Evolutionary conservation across 2,797 vertebrate species (phyloP).

Genomic region (Poecilia wingei): DNA sequence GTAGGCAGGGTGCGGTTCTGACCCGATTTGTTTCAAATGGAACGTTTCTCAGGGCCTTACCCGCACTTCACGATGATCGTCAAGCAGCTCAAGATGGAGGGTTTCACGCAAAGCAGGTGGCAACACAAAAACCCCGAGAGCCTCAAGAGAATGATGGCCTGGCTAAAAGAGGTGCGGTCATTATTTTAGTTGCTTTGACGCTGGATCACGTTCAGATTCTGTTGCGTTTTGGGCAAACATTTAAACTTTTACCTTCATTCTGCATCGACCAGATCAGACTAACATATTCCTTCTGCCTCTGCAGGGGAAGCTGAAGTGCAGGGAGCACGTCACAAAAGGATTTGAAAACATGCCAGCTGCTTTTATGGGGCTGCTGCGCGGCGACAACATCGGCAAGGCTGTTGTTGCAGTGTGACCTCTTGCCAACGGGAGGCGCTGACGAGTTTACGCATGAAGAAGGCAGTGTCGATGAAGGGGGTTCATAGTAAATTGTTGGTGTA

Average conservation of each 20-base stretch:
- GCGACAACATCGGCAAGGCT: conserved; percentile 89
- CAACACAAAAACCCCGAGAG: conserved; percentile 74
- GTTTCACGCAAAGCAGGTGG: conserved; percentile 82
- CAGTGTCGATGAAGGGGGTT: background rate
- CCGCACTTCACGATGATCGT: conserved; percentile 73
- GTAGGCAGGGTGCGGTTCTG: background rate
- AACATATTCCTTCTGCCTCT: conserved; percentile 24
- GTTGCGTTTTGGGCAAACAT: background rate
- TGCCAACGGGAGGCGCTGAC: background rate
- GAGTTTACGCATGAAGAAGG: conserved; percentile 8
- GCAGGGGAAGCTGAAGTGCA: conserved; percentile 87
- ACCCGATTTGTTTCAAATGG: background rate
- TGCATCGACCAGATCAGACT: conserved; percentile 11
- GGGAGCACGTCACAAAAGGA: conserved; percentile 85
- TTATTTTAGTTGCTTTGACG: conserved; percentile 11
- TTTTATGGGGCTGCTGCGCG: conserved; percentile 89
- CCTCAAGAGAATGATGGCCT: conserved; percentile 80
- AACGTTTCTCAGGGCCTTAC: conserved; percentile 72
- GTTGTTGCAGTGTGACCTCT: conserved; percentile 81
- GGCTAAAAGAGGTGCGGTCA: conserved; percentile 83
- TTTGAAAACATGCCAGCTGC: conserved; percentile 91
- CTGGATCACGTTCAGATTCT: background rate
- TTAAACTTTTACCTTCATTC: background rate
- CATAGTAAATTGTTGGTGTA: background rate
- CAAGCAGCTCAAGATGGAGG: conserved; percentile 86